A percentile compares a stretch with the other conserved stretches of the same genome.
Evolutionary conservation across 2,888 invertebrate species (phyloP).

Genomic region (Rhabditoides inermis): DNA sequence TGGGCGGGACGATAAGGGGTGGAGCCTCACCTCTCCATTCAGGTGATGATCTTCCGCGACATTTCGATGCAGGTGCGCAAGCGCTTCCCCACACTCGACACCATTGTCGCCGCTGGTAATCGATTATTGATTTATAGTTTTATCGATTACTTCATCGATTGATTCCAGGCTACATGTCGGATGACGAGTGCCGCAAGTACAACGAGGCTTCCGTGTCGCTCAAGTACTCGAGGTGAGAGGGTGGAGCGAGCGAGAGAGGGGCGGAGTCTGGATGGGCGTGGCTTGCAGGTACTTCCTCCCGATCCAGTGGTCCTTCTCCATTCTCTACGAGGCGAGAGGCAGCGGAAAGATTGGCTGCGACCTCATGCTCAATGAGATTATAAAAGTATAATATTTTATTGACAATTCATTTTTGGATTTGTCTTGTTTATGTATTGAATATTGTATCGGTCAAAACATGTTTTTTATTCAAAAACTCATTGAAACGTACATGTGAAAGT

Average conservation of each 20-base stretch:
- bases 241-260: too few species aligned
- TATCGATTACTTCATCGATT: too few species aligned
- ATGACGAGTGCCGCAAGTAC: slow-evolving; percentile 20
- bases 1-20: too few species aligned
- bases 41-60: slow-evolving; percentile 31
- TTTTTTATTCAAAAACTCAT: too few species aligned
- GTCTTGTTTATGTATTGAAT: too few species aligned
- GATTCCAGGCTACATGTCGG: slow-evolving; percentile 23
- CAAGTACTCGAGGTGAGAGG: too few species aligned
- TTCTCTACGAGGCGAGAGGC: slow-evolving; percentile 27
- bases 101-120: slow-evolving; percentile 26
- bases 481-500: too few species aligned
- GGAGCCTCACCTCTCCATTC: too few species aligned
- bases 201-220: slow-evolving; percentile 12
- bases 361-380: slow-evolving; percentile 33
- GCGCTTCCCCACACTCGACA: slow-evolving; percentile 29
- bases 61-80: slow-evolving; percentile 27
- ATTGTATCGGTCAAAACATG: too few species aligned
- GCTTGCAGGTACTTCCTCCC: slow-evolving; percentile 31
- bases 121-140: too few species aligned
- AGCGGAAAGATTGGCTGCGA: slow-evolving; percentile 29
- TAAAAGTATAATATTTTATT: slow-evolving; percentile 13
- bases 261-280: too few species aligned
- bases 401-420: not conserved
- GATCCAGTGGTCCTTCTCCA: slow-evolving; percentile 29